phyloP scores from a whole-genome alignment of 2,797 vertebrate species.

The Malacoraja senta region DNA sequence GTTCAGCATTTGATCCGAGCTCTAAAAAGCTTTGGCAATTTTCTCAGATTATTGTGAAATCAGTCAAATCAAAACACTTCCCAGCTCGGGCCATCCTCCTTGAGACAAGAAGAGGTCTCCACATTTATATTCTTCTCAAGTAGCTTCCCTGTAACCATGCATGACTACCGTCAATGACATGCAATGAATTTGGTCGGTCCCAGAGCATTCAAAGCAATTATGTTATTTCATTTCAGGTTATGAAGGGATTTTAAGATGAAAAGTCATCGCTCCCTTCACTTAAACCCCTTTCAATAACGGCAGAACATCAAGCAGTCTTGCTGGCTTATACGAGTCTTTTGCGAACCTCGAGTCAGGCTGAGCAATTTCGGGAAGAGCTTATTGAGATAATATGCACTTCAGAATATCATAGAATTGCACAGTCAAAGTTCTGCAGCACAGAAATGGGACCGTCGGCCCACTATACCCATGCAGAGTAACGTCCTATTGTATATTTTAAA shows the following conservation, averaged over 20 bases:
- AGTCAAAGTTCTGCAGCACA: too few relatives aligned
- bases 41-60: too few relatives aligned
- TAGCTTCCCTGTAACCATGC: background rate
- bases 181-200: background rate
- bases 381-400: background rate
- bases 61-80: too few relatives aligned
- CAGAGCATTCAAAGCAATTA: background rate
- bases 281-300: background rate
- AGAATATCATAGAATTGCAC: background rate
- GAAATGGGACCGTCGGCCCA: too few relatives aligned
- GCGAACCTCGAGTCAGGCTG: background rate
- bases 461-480: too few relatives aligned
- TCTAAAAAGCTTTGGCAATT: too few relatives aligned
- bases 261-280: background rate
- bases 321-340: background rate
- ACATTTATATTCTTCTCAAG: background rate
- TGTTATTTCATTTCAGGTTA: background rate
- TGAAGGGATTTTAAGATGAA: background rate
- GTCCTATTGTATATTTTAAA: too few relatives aligned
- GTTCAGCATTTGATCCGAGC: too few relatives aligned
- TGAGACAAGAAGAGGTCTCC: too few relatives aligned
- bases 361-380: background rate
- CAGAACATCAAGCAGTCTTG: background rate
- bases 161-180: background rate
- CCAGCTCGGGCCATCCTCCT: background rate